Base-by-base conservation (phyloP, 1,140 invertebrate species). In the Drosophila pallidifrons region DNA sequence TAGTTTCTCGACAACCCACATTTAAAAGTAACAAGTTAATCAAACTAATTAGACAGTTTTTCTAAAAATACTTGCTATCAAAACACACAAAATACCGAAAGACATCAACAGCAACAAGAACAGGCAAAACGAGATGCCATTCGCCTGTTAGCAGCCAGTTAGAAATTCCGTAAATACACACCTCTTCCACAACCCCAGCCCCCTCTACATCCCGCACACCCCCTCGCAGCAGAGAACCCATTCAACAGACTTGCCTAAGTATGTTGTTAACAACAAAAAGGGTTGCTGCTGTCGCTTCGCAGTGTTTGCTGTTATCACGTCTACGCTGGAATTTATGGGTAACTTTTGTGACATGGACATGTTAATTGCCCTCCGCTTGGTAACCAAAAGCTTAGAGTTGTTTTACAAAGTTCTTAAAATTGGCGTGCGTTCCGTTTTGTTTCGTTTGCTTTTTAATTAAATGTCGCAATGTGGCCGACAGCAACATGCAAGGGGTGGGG, bases 401-500 rank as follows among this genome's bases (percentile, higher is more conserved):
- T 75, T 80, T 68, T 65, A 68, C 86, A 81, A 89, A 79, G 85
- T 88, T 85, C 81, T 89, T 85, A 89, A 88, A 89, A 88, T 83
- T 79, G 65, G 61, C 67, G 80, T 65, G 49, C 77, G 73, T 54
- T 87, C 71, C 77, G 77, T 54, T 87, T 75, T 75, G 81, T 67
- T 89, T 75, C 70, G 70, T 75, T 77, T 72, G 30, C 63, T 68
- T 79, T 87, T 88, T 88, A 89, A 88, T 88, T 88, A 88, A 88
- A 88, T 89, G 81, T 78, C 66, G 70, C 70, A 69, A 43, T 47
- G 69, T 66, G 64, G 52, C 11, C 16, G 11, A 20, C 15, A 11
- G 38, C 15, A 11, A 38, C 7, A n/a, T 35, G 38, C 28, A 8
- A 13, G 10, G 15, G 25, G 35, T 25, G 0, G 20, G 20, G 20